A percentile compares a stretch with the other conserved stretches of the same genome.
Conservation (phyloP, 2,888 invertebrate genomes). For the Chrysopilus asiliformis region DNA sequence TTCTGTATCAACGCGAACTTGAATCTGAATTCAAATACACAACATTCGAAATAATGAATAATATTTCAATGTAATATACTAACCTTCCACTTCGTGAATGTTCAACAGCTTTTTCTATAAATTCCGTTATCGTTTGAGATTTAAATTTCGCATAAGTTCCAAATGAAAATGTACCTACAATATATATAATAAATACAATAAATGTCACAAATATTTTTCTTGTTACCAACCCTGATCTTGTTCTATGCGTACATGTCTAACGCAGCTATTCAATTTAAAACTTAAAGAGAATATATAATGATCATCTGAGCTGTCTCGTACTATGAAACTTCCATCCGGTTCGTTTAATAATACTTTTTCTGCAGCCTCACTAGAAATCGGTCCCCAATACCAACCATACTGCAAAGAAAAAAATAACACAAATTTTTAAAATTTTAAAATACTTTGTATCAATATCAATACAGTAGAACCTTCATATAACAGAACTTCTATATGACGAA, state of each 20-base stretch:
- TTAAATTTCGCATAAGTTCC: conserved; percentile 90
- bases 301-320: conserved; percentile 86
- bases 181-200: conserved; percentile 8
- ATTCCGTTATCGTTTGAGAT: conserved; percentile 87
- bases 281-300: conserved; percentile 90
- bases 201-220: background rate
- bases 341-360: conserved; percentile 84
- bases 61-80: no score
- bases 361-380: conserved; percentile 79
- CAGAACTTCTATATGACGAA: background rate
- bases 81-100: conserved; percentile 82
- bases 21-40: no score
- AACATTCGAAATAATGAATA: no score
- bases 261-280: conserved; percentile 78
- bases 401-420: conserved; percentile 33
- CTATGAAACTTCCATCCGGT: conserved; percentile 88
- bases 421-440: conserved; percentile 3
- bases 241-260: conserved; percentile 85
- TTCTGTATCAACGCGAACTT: no score
- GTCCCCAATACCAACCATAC: conserved; percentile 97
- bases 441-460: background rate
- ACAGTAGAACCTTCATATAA: background rate
- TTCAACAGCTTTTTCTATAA: conserved; percentile 89
- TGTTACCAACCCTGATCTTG: conserved; percentile 75
- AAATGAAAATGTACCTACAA: conserved; percentile 85